Conservation (phyloP, 64 coral and sea anemone genomes). For the Trachythela sp. region DNA sequence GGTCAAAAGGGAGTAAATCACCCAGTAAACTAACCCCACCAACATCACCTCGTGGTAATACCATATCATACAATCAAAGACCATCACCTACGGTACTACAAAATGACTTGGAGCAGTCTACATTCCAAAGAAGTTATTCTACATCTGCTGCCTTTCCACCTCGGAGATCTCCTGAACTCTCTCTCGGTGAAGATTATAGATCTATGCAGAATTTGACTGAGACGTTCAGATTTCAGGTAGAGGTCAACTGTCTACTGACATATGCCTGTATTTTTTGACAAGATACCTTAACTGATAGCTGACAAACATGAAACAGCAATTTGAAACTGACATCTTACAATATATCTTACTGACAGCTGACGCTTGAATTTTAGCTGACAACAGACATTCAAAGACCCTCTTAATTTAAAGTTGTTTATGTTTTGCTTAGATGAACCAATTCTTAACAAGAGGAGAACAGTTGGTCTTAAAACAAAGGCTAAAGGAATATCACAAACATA, state of each 20-base stretch:
- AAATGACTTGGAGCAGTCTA: not conserved
- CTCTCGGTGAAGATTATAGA: not conserved
- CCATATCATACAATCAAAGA: not conserved
- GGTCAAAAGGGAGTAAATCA: conserved; percentile 11
- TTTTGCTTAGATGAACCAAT: conserved; percentile 67
- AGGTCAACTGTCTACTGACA: not conserved
- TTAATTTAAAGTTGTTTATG: not conserved
- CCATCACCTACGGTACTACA: not conserved
- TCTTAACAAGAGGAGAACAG: conserved; percentile 94
- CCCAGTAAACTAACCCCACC: not conserved
- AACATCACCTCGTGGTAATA: not conserved
- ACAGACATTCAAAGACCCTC: too few species aligned
- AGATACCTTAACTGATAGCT: too few species aligned
- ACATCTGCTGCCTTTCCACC: not conserved
- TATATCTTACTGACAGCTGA: too few species aligned
- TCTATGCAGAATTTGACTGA: not conserved
- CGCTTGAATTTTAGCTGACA: too few species aligned
- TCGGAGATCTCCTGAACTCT: not conserved
- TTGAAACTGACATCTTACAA: too few species aligned
- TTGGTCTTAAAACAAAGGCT: conserved; percentile 81
- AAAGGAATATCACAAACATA: conserved; percentile 69
- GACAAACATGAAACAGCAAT: too few species aligned
- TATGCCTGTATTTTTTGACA: too few species aligned
- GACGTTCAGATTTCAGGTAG: not conserved
- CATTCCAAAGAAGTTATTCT: not conserved